Evolutionary conservation across 2,797 vertebrate species (phyloP).

Genomic region (Rhinatrema bivittatum): DNA sequence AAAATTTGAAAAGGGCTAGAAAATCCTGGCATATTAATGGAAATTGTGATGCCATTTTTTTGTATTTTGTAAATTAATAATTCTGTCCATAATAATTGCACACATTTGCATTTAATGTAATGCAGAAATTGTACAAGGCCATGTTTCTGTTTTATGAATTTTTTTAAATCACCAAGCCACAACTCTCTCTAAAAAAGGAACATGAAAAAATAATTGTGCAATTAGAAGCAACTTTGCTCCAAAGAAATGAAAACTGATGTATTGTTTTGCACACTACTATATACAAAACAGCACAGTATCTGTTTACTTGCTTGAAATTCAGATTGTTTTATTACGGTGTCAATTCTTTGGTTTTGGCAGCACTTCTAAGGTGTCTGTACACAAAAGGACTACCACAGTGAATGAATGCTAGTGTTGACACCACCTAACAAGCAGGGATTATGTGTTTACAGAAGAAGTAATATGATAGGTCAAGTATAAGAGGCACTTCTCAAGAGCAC

Average conservation of each 20-base stretch:
- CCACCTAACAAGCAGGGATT: constrained; percentile 92
- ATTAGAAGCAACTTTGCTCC: constrained; percentile 24
- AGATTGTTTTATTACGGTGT: constrained; percentile 75
- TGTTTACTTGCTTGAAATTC: constrained; percentile 79
- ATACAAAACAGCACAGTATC: constrained; percentile 43
- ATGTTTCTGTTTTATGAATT: constrained; percentile 15
- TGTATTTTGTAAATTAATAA: too few species aligned
- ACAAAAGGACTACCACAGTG: constrained; percentile 57
- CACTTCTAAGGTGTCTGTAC: constrained; percentile 61
- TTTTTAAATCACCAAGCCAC: not conserved
- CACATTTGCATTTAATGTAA: too few species aligned
- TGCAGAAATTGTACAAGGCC: not conserved
- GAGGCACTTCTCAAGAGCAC: constrained; percentile 81
- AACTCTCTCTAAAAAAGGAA: constrained; percentile 5
- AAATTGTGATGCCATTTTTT: too few species aligned
- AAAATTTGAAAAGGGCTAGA: too few species aligned
- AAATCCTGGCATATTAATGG: too few species aligned
- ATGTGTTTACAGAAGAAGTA: constrained; percentile 94
- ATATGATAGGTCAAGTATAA: constrained; percentile 92
- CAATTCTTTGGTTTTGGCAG: constrained; percentile 76
- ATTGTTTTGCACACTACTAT: constrained; percentile 20
- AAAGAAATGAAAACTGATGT: constrained; percentile 26
- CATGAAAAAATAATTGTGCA: constrained; percentile 17
- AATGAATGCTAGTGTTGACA: constrained; percentile 80
- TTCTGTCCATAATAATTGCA: too few species aligned